These are phyloP conservation scores for Etheostoma cragini DNA, from an alignment of 2,113 vertebrate genomes.

Conservation along the genomic window DNA sequence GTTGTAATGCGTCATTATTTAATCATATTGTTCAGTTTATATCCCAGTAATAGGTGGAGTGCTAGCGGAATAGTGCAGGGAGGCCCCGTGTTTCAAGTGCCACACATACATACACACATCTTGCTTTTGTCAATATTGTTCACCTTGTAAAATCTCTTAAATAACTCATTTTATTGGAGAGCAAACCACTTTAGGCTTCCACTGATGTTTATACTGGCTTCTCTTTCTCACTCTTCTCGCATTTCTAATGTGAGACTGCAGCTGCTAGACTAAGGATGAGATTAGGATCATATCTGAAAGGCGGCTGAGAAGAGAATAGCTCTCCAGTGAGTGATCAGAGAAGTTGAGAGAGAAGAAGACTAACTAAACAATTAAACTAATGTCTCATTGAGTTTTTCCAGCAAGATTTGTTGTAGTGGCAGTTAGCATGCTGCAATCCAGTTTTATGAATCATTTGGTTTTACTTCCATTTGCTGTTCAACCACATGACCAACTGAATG, in stretches of 20 bases:
- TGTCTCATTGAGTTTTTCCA: not conserved
- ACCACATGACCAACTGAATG: conserved; percentile 9
- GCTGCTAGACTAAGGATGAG: conserved; percentile 12
- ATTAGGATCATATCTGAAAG: conserved; percentile 21
- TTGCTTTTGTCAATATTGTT: conserved; percentile 59
- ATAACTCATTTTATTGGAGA: conserved; percentile 54
- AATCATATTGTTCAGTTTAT: conserved; percentile 11
- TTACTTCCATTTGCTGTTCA: conserved; percentile 34
- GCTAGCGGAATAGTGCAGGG: conserved; percentile 26
- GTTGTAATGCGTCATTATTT: not conserved
- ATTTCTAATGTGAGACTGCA: conserved; percentile 8
- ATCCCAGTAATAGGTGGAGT: not conserved
- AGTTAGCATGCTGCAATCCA: not conserved
- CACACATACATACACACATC: conserved; percentile 41
- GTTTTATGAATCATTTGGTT: conserved; percentile 38
- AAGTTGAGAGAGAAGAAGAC: not conserved
- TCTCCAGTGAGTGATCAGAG: not conserved
- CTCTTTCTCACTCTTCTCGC: not conserved
- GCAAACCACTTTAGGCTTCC: conserved; percentile 60
- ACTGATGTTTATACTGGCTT: conserved; percentile 55
- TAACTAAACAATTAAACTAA: conserved; percentile 9
- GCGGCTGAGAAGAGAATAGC: conserved; percentile 36
- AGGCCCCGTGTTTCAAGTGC: conserved; percentile 37
- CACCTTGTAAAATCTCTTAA: conserved; percentile 55
- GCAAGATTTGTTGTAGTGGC: not conserved